Percentiles rank a stretch among this genome's conserved stretches.
phyloP scores from a whole-genome alignment of 2,113 vertebrate species.

The Neogale vison region DNA sequence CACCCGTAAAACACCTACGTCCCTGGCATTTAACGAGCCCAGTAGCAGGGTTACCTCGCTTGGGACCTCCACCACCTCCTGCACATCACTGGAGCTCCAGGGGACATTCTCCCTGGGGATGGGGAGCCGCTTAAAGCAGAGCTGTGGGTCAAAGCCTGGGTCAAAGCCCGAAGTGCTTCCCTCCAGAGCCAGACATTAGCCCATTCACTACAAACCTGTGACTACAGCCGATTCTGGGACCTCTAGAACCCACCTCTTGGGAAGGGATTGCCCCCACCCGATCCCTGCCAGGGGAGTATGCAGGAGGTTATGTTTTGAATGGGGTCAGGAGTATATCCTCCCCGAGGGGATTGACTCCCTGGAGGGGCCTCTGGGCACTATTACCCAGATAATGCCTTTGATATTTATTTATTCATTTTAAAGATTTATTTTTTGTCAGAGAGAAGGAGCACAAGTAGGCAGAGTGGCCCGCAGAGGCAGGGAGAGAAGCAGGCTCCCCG shows the following conservation, averaged over 20 bases:
- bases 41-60: rapidly evolving
- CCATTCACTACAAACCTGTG: not conserved
- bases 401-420: too few species aligned
- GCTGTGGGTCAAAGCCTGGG: too few species aligned
- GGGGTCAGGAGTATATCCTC: too few species aligned
- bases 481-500: too few species aligned
- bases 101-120: not conserved
- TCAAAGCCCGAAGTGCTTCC: not conserved
- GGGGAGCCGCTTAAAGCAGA: not conserved
- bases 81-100: rapidly evolving
- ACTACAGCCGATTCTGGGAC: rapidly evolving
- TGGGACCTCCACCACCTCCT: not conserved
- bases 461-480: too few species aligned
- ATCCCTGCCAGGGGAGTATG: not conserved
- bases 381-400: not conserved
- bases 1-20: rapidly evolving
- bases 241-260: not conserved
- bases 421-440: too few species aligned
- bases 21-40: rapidly evolving
- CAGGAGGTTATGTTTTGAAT: not conserved
- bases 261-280: not conserved
- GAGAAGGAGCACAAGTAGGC: too few species aligned
- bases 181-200: not conserved
- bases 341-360: not conserved
- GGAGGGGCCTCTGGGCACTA: not conserved